These are phyloP conservation scores for Psophia crepitans DNA, from an alignment of 2,113 vertebrate species.

Conservation along the genomic window DNA sequence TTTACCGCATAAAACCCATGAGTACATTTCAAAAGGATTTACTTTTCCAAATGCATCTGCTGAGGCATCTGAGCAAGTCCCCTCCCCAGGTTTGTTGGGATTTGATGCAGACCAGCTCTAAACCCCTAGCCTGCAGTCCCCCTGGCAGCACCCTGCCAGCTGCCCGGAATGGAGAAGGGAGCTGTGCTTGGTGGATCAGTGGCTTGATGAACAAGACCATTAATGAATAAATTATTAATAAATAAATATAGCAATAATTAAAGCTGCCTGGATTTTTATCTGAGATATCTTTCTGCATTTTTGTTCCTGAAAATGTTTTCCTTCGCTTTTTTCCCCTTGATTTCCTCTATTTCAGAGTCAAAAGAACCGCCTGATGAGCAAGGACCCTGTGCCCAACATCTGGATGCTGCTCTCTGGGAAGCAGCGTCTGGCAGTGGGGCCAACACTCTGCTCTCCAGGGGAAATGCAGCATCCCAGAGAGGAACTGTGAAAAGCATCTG, in stretches of 20 bases:
- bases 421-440: accelerated
- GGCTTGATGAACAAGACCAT: not conserved
- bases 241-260: not conserved
- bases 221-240: not conserved
- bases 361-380: not conserved
- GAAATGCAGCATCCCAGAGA: not conserved
- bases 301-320: not conserved
- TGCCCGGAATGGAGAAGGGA: not conserved
- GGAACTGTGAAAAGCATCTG: accelerated
- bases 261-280: not conserved
- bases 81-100: not conserved
- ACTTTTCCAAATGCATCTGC: too few relatives aligned
- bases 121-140: not conserved
- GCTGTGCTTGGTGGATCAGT: not conserved
- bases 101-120: not conserved
- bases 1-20: too few relatives aligned
- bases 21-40: not conserved
- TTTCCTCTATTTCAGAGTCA: not conserved
- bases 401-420: not conserved
- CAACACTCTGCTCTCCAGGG: accelerated
- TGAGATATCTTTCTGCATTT: not conserved
- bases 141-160: too few relatives aligned
- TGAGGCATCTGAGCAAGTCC: not conserved
- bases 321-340: not conserved
- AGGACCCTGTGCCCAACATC: not conserved